Conservation (phyloP, 1,140 invertebrate genomes). For the Drosophila albomicans region DNA sequence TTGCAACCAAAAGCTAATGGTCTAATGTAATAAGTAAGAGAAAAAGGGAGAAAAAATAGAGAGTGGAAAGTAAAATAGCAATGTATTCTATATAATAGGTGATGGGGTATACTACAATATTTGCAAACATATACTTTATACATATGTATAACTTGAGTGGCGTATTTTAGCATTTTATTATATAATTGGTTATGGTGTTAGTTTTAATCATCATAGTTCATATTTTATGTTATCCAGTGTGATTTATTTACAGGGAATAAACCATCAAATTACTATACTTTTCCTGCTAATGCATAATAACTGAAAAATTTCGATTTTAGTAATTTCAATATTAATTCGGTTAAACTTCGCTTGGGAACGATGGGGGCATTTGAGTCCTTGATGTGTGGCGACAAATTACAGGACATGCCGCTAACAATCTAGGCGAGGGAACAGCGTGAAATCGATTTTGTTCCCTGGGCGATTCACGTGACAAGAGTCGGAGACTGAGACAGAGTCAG, state of each 20-base stretch:
- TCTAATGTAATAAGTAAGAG: conserved; percentile 19
- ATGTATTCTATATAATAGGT: conserved; percentile 19
- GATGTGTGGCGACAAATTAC: conserved; percentile 70
- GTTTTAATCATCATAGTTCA: background rate
- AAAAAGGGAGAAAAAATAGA: background rate
- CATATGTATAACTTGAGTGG: conserved; percentile 11
- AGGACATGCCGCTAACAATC: conserved; percentile 61
- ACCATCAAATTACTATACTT: conserved; percentile 14
- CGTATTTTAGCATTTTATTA: conserved; percentile 17
- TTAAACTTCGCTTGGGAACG: background rate
- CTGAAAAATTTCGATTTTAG: background rate
- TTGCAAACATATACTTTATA: background rate
- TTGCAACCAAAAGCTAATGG: conserved; percentile 39
- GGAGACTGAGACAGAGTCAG: conserved; percentile 15
- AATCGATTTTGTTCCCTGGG: conserved; percentile 72
- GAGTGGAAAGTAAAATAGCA: background rate
- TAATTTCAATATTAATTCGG: conserved; percentile 13
- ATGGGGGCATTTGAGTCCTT: conserved; percentile 44
- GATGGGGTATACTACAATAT: conserved; percentile 25
- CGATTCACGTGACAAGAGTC: conserved; percentile 49
- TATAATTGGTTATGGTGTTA: conserved; percentile 26
- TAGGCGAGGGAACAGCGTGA: conserved; percentile 31
- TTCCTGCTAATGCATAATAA: background rate
- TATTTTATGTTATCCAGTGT: conserved; percentile 31
- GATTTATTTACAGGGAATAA: conserved; percentile 32